A percentile compares a stretch with the other conserved stretches of the same genome.
Conservation (phyloP, 2,113 vertebrate genomes). For the Illadopsis cleaveri region DNA sequence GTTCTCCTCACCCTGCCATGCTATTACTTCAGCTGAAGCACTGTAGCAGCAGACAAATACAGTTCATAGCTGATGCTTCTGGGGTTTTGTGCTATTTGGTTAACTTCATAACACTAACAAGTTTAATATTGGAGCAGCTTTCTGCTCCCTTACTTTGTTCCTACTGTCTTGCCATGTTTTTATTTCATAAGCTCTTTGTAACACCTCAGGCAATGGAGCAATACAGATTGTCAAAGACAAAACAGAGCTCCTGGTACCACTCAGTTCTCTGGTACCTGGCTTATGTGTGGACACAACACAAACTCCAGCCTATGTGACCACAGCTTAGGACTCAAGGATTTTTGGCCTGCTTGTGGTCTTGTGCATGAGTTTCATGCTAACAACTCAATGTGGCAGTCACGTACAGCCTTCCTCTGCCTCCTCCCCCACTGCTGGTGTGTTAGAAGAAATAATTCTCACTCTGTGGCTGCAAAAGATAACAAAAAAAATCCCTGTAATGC, state of each 20-base stretch:
- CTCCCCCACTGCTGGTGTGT: background rate
- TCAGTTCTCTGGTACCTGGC: background rate
- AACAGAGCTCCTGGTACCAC: background rate
- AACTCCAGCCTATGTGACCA: background rate
- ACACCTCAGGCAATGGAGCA: background rate
- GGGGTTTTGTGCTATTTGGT: background rate
- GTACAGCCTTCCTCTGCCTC: background rate
- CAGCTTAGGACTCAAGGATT: background rate
- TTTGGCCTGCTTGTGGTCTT: background rate
- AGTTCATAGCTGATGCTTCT: background rate
- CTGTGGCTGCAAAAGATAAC: constrained; percentile 47
- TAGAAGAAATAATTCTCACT: constrained; percentile 27
- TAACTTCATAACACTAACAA: background rate
- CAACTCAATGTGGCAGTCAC: background rate
- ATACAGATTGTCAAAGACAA: background rate
- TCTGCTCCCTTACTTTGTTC: background rate
- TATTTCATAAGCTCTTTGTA: background rate
- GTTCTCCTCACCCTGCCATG: background rate
- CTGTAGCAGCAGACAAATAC: background rate
- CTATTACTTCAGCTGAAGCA: background rate
- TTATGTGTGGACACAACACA: background rate
- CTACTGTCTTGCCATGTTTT: background rate
- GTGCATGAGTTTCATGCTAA: background rate
- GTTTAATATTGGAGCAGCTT: background rate
- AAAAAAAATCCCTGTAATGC: constrained; percentile 31